Evolutionary conservation across 2,113 vertebrate species (phyloP).

Genomic region (Neoarius graeffei): DNA sequence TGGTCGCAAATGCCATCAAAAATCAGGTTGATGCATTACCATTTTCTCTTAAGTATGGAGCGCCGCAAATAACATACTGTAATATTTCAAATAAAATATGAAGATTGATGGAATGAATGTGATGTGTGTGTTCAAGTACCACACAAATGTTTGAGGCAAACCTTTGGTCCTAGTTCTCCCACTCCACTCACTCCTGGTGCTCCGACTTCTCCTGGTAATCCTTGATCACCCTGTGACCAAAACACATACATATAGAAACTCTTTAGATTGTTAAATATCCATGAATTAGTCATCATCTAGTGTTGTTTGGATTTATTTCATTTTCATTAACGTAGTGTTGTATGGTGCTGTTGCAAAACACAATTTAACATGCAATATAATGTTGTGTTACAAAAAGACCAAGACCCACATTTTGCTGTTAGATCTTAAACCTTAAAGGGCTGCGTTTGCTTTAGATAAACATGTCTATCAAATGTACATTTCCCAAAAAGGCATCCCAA

Average conservation of each 20-base stretch:
- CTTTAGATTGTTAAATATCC: background rate
- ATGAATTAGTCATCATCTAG: background rate
- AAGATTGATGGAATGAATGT: background rate
- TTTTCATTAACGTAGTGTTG: background rate
- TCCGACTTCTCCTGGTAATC: conserved; percentile 80
- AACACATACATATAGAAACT: background rate
- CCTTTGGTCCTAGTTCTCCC: conserved; percentile 79
- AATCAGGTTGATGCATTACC: no score
- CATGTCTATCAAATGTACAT: background rate
- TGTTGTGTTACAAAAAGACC: background rate
- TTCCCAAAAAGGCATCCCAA: background rate
- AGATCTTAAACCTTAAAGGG: background rate
- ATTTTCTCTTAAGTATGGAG: no score
- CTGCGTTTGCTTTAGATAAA: background rate
- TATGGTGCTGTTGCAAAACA: background rate
- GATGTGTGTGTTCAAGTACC: background rate
- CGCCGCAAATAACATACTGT: background rate
- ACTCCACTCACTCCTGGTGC: conserved; percentile 76
- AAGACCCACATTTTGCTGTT: background rate
- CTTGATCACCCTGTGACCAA: conserved; percentile 75
- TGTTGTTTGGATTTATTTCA: background rate
- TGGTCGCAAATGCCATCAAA: no score
- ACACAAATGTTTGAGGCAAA: conserved; percentile 39
- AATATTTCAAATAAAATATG: background rate
- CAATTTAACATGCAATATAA: background rate